Base-by-base conservation (phyloP, 2,113 vertebrate species). In the Nyctibius bracteatus region DNA sequence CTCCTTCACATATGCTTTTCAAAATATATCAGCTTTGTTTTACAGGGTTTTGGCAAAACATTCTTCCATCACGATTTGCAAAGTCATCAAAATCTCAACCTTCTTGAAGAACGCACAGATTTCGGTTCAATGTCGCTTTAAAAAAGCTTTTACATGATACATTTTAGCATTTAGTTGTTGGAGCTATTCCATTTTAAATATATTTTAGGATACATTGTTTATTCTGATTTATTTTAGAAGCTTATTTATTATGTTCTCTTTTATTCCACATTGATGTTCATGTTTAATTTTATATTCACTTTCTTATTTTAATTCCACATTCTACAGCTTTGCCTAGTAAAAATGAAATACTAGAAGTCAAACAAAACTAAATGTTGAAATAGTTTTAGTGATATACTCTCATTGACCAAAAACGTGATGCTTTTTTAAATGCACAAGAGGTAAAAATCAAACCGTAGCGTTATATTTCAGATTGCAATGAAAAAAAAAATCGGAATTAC, bases 1-100 rank as follows among this genome's bases (percentile, higher is more conserved):
- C 73, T 83, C 54, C 82, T 88, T 81, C 86, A 67, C 88, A 95
- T 95, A 94, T 28, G 92, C 63, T 92, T 96, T 96, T 91, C 86
- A 84, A 91, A 97, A 84, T 84, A 51, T 6, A 84, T 92, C 91
- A 81, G 72, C 68, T 84, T 81, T 82, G 61, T 55, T 92, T 92
- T 85, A 57, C 44, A 31, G 16, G 47, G 43, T 46, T 89, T 89
- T 71, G 81, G 81, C 51, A 96, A 75, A 94, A 82, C 19, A 46
- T 74, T 86, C 93, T 82, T 80, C 79, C 55, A n/a, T 77, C 71
- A 23, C 2, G 2, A 55, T 90, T 70, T 93, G 67, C 16, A 3
- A 90, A 94, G 71, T 92, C 90, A 93, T 82, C 94, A 70, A 63
- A 95, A 94, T 39, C 65, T 92, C 79, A 77, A 0, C 35, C 55